phyloP scores from a whole-genome alignment of 2,797 vertebrate genomes.

The Odontamblyopus rebecca region DNA sequence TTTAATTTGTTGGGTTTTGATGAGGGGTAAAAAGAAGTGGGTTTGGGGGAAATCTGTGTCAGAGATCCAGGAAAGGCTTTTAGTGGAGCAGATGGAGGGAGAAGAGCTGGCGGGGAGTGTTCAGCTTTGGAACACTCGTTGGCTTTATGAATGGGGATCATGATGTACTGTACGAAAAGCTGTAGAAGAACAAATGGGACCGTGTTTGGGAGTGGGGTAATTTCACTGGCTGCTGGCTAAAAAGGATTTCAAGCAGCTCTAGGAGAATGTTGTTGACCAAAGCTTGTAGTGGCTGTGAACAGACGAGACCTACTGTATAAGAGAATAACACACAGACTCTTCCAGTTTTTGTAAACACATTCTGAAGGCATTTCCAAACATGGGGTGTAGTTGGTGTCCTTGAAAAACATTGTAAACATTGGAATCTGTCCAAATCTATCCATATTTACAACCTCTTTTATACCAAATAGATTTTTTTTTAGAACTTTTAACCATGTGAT shows the following conservation, averaged over 20 bases:
- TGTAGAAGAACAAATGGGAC: background rate
- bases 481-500: too few relatives aligned
- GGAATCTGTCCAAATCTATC: too few relatives aligned
- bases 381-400: too few relatives aligned
- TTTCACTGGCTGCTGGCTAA: background rate
- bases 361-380: too few relatives aligned
- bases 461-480: too few relatives aligned
- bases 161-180: background rate
- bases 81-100: constrained; percentile 18
- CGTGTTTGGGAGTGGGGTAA: background rate
- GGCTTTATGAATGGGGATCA: background rate
- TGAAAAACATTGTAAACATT: too few relatives aligned
- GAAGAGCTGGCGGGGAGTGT: background rate
- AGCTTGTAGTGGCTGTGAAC: background rate
- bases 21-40: constrained; percentile 43
- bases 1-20: constrained; percentile 39
- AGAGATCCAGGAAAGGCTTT: constrained; percentile 34
- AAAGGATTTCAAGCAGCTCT: background rate
- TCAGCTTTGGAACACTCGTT: background rate
- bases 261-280: background rate
- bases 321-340: too few relatives aligned
- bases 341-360: too few relatives aligned
- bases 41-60: constrained; percentile 45
- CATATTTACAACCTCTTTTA: too few relatives aligned
- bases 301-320: too few relatives aligned